These are phyloP conservation scores for Pteronura brasiliensis DNA, from an alignment of 2,113 vertebrate genomes.

Conservation along the genomic window DNA sequence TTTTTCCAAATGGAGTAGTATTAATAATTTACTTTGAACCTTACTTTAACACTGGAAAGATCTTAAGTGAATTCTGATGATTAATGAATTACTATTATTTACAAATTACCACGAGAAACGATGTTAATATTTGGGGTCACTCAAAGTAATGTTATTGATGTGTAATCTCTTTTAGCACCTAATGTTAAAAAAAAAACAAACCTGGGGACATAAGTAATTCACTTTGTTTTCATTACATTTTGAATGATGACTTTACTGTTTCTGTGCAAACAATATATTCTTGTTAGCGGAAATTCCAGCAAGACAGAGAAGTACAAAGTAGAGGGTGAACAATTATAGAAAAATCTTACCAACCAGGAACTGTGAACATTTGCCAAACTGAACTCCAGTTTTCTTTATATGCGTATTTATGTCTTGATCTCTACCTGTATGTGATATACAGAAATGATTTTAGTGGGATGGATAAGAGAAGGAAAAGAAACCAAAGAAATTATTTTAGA, in stretches of 20 bases:
- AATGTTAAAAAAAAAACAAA: neutral
- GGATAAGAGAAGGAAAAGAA: neutral
- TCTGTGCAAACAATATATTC: constrained; percentile 9
- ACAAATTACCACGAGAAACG: neutral
- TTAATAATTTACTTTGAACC: constrained; percentile 27
- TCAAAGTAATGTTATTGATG: neutral
- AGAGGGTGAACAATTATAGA: neutral
- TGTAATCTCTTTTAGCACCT: neutral
- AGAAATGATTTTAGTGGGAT: neutral
- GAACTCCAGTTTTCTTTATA: neutral
- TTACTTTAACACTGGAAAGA: neutral
- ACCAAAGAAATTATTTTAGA: neutral
- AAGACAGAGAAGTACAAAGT: neutral
- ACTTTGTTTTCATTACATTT: constrained; percentile 20
- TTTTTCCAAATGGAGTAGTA: neutral
- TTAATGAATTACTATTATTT: constrained; percentile 9
- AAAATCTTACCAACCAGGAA: neutral
- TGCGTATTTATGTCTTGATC: neutral
- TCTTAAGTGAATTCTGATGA: neutral
- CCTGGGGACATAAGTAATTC: neutral
- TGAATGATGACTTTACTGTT: neutral
- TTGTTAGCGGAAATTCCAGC: neutral
- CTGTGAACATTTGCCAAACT: neutral
- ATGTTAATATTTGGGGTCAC: neutral
- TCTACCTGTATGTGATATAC: neutral